phyloP scores from a whole-genome alignment of 2,797 vertebrate genomes.

The Dipus sagitta region DNA sequence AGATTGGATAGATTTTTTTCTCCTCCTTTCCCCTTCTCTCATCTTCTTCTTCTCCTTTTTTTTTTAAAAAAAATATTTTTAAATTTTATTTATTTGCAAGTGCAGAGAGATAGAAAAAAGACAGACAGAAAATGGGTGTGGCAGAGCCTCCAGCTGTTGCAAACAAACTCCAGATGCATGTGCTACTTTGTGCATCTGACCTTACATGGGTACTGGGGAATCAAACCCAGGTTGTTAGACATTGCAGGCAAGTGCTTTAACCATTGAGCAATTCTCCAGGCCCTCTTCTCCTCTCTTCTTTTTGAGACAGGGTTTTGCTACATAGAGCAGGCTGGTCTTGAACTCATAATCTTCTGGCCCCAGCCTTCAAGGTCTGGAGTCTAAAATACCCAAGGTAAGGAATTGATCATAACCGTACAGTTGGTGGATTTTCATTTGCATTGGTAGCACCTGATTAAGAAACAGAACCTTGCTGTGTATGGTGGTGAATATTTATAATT shows the following conservation, averaged over 20 bases:
- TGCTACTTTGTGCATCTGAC: too few species aligned
- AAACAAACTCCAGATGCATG: too few species aligned
- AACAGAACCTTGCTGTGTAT: not conserved
- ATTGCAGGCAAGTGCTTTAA: too few species aligned
- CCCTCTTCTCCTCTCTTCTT: not conserved
- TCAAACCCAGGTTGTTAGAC: too few species aligned
- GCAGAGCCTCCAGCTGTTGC: too few species aligned
- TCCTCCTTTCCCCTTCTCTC: not conserved
- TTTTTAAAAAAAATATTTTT: too few species aligned
- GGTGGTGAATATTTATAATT: not conserved
- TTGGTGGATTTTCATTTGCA: not conserved
- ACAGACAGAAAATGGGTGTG: too few species aligned
- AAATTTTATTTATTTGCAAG: too few species aligned
- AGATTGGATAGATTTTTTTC: not conserved
- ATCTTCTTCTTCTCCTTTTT: too few species aligned
- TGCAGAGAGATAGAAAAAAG: too few species aligned
- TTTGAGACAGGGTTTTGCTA: not conserved
- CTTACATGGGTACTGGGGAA: too few species aligned
- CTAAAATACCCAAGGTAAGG: not conserved
- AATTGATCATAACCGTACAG: not conserved
- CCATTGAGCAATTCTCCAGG: too few species aligned
- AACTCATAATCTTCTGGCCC: not conserved
- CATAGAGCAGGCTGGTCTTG: not conserved
- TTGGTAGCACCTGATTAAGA: not conserved
- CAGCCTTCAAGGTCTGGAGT: not conserved